Conservation (phyloP, 2,797 vertebrate species). For the Poeciliopsis turneri region DNA sequence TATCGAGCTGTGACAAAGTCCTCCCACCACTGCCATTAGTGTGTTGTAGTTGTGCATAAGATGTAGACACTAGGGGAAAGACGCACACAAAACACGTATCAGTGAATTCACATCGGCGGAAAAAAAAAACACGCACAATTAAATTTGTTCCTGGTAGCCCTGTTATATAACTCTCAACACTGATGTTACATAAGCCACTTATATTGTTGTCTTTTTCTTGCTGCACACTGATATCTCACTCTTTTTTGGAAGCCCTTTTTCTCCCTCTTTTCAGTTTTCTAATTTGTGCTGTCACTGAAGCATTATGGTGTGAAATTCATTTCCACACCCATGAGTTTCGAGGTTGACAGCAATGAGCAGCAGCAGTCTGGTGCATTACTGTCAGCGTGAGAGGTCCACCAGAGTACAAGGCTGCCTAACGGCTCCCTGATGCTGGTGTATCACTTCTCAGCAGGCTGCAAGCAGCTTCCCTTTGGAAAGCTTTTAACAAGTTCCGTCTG, state of each 20-base stretch:
- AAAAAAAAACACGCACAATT: constrained; percentile 51
- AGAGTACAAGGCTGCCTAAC: constrained; percentile 48
- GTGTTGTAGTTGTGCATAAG: constrained; percentile 96
- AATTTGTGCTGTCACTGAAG: constrained; percentile 59
- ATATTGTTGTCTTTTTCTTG: constrained; percentile 65
- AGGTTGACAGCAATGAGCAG: constrained; percentile 61
- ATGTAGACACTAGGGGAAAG: constrained; percentile 85
- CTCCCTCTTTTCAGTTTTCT: constrained; percentile 51
- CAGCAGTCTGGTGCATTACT: constrained; percentile 65
- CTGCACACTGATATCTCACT: constrained; percentile 51
- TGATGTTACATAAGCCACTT: constrained; percentile 71
- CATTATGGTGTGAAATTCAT: constrained; percentile 69
- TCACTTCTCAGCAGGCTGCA: constrained; percentile 51
- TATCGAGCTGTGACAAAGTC: constrained; percentile 94
- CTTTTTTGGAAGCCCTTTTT: constrained; percentile 52
- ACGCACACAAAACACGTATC: constrained; percentile 27
- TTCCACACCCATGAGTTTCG: constrained; percentile 63
- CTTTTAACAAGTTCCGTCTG: constrained; percentile 42
- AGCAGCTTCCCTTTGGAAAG: constrained; percentile 29
- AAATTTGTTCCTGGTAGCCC: constrained; percentile 65
- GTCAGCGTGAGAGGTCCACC: constrained; percentile 58
- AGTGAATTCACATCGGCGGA: constrained; percentile 21
- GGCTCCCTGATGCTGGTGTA: constrained; percentile 39
- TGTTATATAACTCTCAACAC: constrained; percentile 69
- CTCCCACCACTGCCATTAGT: constrained; percentile 96